phyloP scores from a whole-genome alignment of 2,797 vertebrate species.

The Hephaestus fuliginosus region DNA sequence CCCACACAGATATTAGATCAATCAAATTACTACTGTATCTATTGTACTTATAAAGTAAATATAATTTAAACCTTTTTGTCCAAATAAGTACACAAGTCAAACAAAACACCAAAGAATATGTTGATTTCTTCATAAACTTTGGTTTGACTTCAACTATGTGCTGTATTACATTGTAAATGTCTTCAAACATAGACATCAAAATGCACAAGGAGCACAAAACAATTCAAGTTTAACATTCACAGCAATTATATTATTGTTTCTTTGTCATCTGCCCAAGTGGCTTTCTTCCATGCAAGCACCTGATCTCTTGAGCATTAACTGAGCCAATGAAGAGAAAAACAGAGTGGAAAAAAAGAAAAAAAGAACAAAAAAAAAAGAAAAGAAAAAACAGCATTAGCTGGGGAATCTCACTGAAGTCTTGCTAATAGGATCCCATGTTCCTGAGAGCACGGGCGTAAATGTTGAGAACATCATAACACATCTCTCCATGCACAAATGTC shows the following conservation, averaged over 20 bases:
- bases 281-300: conserved; percentile 54
- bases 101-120: neutral
- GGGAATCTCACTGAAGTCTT: conserved; percentile 63
- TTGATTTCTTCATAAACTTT: neutral
- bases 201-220: neutral
- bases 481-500: conserved; percentile 72
- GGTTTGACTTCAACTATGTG: neutral
- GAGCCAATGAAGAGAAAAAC: conserved; percentile 59
- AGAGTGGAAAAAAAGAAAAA: conserved; percentile 3
- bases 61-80: neutral
- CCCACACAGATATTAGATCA: neutral
- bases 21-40: neutral
- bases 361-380: no score
- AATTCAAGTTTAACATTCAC: conserved; percentile 36
- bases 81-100: neutral
- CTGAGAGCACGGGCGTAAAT: conserved; percentile 63
- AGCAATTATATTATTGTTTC: conserved; percentile 48
- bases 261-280: conserved; percentile 41
- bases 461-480: conserved; percentile 68
- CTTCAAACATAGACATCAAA: conserved; percentile 22
- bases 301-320: conserved; percentile 61
- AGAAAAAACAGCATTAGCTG: conserved; percentile 40
- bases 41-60: no score
- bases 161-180: conserved; percentile 1
- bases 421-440: conserved; percentile 76